Conservation (phyloP, 2,888 invertebrate species). For the Ophioninae sp. region DNA sequence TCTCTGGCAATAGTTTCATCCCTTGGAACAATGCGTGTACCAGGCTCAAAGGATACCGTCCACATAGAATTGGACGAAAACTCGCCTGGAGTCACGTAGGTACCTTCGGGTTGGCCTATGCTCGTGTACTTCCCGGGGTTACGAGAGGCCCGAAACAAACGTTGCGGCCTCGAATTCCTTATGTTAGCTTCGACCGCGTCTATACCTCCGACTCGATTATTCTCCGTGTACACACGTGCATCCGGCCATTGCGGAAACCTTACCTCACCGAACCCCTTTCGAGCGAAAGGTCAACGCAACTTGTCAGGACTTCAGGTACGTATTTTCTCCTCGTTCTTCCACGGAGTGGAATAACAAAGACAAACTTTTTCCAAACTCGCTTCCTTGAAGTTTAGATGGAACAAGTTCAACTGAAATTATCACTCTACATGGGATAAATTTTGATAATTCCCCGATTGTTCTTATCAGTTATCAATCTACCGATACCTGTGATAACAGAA, state of each 20-base stretch:
- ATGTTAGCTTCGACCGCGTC: slow-evolving; percentile 25
- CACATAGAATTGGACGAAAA: slow-evolving; percentile 24
- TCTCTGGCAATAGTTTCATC: slow-evolving; percentile 39
- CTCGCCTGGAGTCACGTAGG: slow-evolving; percentile 52
- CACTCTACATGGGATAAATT: too few relatives aligned
- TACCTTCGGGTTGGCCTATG: slow-evolving; percentile 7
- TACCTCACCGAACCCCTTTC: not conserved
- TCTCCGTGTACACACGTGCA: not conserved
- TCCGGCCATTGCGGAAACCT: not conserved
- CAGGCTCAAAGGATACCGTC: slow-evolving; percentile 19
- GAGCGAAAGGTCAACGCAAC: not conserved
- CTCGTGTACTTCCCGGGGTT: not conserved
- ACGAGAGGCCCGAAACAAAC: slow-evolving; percentile 11
- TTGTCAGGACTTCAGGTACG: not conserved
- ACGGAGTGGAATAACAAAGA: not conserved
- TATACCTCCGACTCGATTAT: not conserved
- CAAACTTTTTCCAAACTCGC: not conserved
- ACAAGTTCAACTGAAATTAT: not conserved
- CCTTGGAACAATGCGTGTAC: slow-evolving; percentile 37
- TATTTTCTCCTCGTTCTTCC: not conserved
- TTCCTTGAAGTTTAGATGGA: not conserved
- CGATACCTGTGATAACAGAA: too few relatives aligned
- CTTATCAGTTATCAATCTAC: too few relatives aligned
- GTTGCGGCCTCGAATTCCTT: slow-evolving; percentile 24
- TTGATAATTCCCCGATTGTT: too few relatives aligned